Base-by-base conservation (phyloP, 2,113 vertebrate genomes). In the Siniperca chuatsi region DNA sequence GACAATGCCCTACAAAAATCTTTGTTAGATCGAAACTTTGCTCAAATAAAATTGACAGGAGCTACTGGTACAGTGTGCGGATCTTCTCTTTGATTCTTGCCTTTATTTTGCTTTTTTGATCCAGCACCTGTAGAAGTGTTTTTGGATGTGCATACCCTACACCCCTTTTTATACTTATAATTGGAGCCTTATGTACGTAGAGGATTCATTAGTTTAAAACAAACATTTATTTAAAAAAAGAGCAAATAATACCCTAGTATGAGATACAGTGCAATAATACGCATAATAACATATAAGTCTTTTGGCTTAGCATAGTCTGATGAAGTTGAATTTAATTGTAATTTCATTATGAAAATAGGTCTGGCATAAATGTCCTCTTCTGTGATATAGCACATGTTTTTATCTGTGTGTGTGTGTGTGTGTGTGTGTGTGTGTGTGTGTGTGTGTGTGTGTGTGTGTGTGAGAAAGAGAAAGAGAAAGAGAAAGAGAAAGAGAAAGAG, bases 341-440 rank as follows among this genome's bases (percentile, higher is more conserved):
- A 82, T 25, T 55, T 6, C 0, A 57, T 66, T 48, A 35, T 55
- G 20, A 60, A 69, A 75, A 61, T 67, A 52, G 42, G 44, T 42
- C 72, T 60, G 11, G 33, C 29, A 33, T 55, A 0, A 42, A 52
- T 57, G 55, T 48, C 35, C n/a, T 62, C 6, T 37, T 62, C 44
- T 81, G 50, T 66, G 70, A 75, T 57, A 25, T 50, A 4, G 20
- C 50, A 42, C 29, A n/a, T 55, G 20, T 55, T 75, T 48, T 44
- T 64, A 62, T 62, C 37, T 68, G 54, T 58, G 13, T 40, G 3
- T 40, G n/a, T 73, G 20, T 65, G 21, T 46, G 18, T 37, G 10
- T 75, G 42, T 61, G 25, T 16, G 70, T 29, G 33, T 37, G 25
- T 25, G 25, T 13, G 20, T 25, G 33, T n/a, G 13, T 33, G 21